Conservation (phyloP, 2,888 invertebrate genomes). For the Crepidodera aurea region DNA sequence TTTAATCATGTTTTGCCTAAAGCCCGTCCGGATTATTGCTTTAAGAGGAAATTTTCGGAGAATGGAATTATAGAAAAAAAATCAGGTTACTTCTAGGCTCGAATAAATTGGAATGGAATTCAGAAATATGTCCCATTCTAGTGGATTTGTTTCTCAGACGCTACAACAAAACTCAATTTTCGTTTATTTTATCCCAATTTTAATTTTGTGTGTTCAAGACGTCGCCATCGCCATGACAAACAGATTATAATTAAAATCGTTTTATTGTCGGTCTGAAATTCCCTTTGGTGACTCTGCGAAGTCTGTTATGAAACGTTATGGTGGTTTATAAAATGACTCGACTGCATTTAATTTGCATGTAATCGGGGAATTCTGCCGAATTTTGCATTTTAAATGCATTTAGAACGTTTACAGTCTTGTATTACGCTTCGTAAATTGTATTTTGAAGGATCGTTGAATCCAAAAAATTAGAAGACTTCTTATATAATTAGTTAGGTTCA, state of each 20-base stretch:
- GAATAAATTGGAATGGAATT: too few species aligned
- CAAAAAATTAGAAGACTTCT: too few species aligned
- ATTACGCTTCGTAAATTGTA: background rate
- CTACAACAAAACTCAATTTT: background rate
- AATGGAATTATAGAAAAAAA: too few species aligned
- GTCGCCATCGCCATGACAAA: background rate
- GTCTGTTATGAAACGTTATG: conserved; percentile 7
- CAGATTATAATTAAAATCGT: conserved; percentile 7
- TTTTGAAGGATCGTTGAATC: background rate
- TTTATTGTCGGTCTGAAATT: background rate
- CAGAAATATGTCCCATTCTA: too few species aligned
- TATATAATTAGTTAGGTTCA: too few species aligned
- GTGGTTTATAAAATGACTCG: conserved; percentile 3
- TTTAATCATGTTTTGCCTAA: background rate
- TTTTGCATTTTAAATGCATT: conserved; percentile 7
- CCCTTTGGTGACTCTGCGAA: background rate
- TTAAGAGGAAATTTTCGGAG: too few species aligned
- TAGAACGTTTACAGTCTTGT: background rate
- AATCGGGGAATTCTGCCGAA: background rate
- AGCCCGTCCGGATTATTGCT: background rate
- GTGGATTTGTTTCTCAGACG: too few species aligned
- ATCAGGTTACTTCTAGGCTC: too few species aligned
- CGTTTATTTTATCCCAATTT: background rate
- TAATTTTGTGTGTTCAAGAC: conserved; percentile 1
- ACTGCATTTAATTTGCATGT: conserved; percentile 7